These are phyloP conservation scores for Cotesia congregata DNA, from an alignment of 2,888 invertebrate genomes.

Conservation along the genomic window DNA sequence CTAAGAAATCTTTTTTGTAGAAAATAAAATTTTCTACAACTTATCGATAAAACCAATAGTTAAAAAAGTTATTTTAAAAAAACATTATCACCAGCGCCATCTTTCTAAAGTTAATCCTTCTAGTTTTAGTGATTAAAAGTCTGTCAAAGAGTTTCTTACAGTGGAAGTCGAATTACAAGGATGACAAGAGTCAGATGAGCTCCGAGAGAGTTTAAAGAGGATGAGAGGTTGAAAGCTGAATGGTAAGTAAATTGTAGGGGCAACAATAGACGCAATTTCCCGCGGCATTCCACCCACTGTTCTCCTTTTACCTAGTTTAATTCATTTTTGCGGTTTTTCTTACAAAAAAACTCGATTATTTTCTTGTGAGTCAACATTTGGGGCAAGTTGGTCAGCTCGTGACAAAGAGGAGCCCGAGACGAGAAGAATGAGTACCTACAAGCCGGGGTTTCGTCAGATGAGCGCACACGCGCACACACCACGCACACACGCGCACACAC, in stretches of 20 bases:
- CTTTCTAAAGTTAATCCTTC: background rate
- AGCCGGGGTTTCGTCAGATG: too few species aligned
- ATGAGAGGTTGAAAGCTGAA: slow-evolving; percentile 4
- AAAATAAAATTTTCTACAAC: background rate
- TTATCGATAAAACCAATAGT: background rate
- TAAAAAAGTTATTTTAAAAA: background rate
- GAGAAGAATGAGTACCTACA: too few species aligned
- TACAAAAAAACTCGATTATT: too few species aligned
- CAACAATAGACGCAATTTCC: slow-evolving; percentile 17
- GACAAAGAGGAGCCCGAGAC: too few species aligned
- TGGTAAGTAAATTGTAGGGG: slow-evolving; percentile 6
- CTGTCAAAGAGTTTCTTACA: background rate
- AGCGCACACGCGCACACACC: too few species aligned
- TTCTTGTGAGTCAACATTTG: too few species aligned
- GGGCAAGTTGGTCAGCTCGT: too few species aligned
- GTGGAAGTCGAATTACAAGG: background rate
- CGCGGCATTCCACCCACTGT: background rate
- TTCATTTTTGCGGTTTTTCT: too few species aligned
- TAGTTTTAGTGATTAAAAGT: background rate
- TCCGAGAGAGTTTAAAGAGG: background rate
- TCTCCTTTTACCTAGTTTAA: background rate
- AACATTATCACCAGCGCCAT: background rate
- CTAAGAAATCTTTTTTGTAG: background rate
- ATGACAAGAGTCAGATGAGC: background rate
- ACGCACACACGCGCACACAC: too few species aligned